Conservation (phyloP, 2,888 invertebrate species). For the Latrodectus elegans region DNA sequence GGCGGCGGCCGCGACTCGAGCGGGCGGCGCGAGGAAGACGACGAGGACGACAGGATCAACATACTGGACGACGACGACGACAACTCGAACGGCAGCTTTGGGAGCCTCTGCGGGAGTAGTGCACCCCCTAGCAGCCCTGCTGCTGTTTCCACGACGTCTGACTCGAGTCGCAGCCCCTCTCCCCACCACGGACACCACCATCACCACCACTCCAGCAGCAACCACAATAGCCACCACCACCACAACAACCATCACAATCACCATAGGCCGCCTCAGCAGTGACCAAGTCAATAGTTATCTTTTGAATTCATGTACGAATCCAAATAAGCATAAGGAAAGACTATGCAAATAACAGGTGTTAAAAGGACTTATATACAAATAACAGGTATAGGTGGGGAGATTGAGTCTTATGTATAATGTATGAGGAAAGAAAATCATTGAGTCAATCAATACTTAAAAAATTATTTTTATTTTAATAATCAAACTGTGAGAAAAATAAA, state of each 20-base stretch:
- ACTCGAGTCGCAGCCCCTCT: slow-evolving; percentile 67
- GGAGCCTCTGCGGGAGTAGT: slow-evolving; percentile 59
- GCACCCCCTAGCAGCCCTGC: slow-evolving; percentile 70
- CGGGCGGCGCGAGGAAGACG: slow-evolving; percentile 24
- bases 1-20: slow-evolving; percentile 3
- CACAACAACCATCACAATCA: slow-evolving; percentile 25
- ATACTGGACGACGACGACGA: slow-evolving; percentile 68
- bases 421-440: no score
- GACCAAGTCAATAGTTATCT: slow-evolving; percentile 35
- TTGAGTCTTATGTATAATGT: no score
- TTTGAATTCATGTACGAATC: not conserved
- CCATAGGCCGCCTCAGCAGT: slow-evolving; percentile 50
- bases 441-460: no score
- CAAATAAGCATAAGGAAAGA: no score
- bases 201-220: slow-evolving; percentile 11
- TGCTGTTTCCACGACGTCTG: slow-evolving; percentile 70
- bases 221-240: slow-evolving; percentile 32
- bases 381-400: no score
- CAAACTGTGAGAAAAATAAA: no score
- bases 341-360: no score
- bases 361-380: no score
- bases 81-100: slow-evolving; percentile 64
- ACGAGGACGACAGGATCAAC: slow-evolving; percentile 56
- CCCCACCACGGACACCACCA: slow-evolving; percentile 42
- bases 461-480: no score